Base-by-base conservation (phyloP, 2,113 vertebrate genomes). In the Xenotilapia longispinis region DNA sequence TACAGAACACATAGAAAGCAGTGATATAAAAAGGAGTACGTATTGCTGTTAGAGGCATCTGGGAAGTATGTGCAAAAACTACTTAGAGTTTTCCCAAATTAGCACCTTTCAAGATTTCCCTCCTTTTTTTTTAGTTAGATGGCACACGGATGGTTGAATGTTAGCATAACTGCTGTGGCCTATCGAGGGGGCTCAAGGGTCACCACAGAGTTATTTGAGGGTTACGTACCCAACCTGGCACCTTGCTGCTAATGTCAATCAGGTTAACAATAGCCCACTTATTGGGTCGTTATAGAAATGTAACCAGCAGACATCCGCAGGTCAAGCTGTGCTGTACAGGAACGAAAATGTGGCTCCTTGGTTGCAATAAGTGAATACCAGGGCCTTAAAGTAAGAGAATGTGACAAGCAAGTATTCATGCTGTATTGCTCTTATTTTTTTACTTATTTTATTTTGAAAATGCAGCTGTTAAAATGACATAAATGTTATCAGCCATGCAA, bases 201-300 rank as follows among this genome's bases (percentile, higher is more conserved):
- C 92, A 81, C 14, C 78, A 40, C 45, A 65, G 63, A 75, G 80
- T 63, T 40, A 88, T 90, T 91, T 82, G 80, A 63, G 86, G 88
- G 92, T 94, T 88, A 93, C 42, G 21, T 63, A 86, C 21, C 75
- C 81, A 84, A 65, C 78, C 79, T 45, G 86, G 70, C 79, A 58
- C 58, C 93, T 58, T 85, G 88, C 93, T 95, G 93, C 80, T 84
- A 84, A 87, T 90, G 93, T 93, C 94, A 91, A 58, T 92, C 94
- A 94, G 91, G 88, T 90, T 91, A 93, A 94, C 94, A 95, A 95
- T 94, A 90, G 88, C 78, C 88, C 89, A 88, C 89, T 95, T 92
- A 90, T 93, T 94, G 81, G 81, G 40, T 86, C 88, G 87, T 91
- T 91, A 83, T 92, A 86, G 90, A 90, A 91, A 80, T 82, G 87